Percentiles rank a stretch among this genome's conserved stretches.
These are phyloP conservation scores for Panulirus ornatus DNA, from an alignment of 1,140 invertebrate species.

Conservation along the genomic window DNA sequence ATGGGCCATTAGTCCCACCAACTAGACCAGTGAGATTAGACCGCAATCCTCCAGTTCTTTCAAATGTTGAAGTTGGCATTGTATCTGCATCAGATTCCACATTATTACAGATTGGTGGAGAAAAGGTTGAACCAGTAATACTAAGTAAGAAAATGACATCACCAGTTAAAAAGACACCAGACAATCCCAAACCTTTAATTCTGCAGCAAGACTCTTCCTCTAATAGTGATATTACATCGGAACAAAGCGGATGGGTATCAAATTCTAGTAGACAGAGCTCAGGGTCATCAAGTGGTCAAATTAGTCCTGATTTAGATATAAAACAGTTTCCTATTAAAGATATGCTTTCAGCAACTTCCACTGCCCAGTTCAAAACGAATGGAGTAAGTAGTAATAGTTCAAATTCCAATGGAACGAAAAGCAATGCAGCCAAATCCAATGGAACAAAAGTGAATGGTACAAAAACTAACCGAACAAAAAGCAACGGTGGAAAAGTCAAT, in stretches of 20 bases:
- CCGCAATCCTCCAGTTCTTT: slow-evolving; percentile 77
- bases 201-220: slow-evolving; percentile 76
- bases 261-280: slow-evolving; percentile 77
- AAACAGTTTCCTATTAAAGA: slow-evolving; percentile 74
- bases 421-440: slow-evolving; percentile 39
- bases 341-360: slow-evolving; percentile 69
- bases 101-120: slow-evolving; percentile 75
- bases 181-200: slow-evolving; percentile 64
- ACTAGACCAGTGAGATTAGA: slow-evolving; percentile 57
- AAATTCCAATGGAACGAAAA: slow-evolving; percentile 51
- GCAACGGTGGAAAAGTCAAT: slow-evolving; percentile 41
- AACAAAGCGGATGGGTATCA: slow-evolving; percentile 79
- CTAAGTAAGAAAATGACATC: slow-evolving; percentile 70
- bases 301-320: slow-evolving; percentile 74
- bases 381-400: slow-evolving; percentile 49
- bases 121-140: slow-evolving; percentile 46
- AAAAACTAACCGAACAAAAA: slow-evolving; percentile 35
- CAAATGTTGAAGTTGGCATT: slow-evolving; percentile 77
- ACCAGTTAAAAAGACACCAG: slow-evolving; percentile 69
- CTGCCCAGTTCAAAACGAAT: slow-evolving; percentile 65
- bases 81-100: slow-evolving; percentile 78
- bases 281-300: slow-evolving; percentile 77
- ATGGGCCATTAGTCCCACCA: slow-evolving; percentile 75
- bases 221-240: slow-evolving; percentile 78
- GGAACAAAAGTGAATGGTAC: slow-evolving; percentile 38